A percentile compares a stretch with the other conserved stretches of the same genome.
phyloP scores from a whole-genome alignment of 2,113 vertebrate species.

The Dasyurus viverrinus region DNA sequence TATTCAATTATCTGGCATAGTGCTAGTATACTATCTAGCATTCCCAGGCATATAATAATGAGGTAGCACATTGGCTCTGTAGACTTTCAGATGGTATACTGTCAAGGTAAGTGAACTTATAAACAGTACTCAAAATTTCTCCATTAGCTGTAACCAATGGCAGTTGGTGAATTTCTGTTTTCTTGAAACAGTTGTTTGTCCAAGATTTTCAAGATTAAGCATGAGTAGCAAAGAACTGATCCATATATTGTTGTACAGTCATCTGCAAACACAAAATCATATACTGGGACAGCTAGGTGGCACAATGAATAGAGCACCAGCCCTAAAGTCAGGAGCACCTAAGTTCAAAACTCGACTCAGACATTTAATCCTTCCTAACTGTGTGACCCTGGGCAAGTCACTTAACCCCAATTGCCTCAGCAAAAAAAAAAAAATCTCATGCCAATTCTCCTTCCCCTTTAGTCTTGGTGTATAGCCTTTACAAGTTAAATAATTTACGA shows the following conservation, averaged over 20 bases:
- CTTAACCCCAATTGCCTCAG: too few relatives aligned
- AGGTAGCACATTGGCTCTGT: background rate
- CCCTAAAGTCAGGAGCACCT: too few relatives aligned
- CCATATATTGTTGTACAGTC: background rate
- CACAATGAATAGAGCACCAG: too few relatives aligned
- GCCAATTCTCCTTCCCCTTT: background rate
- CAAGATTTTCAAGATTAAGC: background rate
- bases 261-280: background rate
- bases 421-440: too few relatives aligned
- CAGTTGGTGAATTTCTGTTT: background rate
- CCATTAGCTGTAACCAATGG: background rate
- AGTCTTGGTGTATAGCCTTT: background rate
- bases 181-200: background rate
- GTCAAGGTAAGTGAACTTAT: background rate
- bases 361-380: too few relatives aligned
- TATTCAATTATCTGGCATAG: background rate
- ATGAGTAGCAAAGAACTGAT: background rate
- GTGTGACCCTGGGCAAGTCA: too few relatives aligned
- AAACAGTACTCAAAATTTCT: background rate
- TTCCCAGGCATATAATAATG: background rate
- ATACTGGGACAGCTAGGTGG: too few relatives aligned
- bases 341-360: too few relatives aligned
- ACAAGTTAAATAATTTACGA: too few relatives aligned
- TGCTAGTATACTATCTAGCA: too few relatives aligned
- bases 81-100: background rate